Percentiles rank a stretch among this genome's conserved stretches.
Conservation (phyloP, 2,888 invertebrate species). For the Helicoverpa assulta region DNA sequence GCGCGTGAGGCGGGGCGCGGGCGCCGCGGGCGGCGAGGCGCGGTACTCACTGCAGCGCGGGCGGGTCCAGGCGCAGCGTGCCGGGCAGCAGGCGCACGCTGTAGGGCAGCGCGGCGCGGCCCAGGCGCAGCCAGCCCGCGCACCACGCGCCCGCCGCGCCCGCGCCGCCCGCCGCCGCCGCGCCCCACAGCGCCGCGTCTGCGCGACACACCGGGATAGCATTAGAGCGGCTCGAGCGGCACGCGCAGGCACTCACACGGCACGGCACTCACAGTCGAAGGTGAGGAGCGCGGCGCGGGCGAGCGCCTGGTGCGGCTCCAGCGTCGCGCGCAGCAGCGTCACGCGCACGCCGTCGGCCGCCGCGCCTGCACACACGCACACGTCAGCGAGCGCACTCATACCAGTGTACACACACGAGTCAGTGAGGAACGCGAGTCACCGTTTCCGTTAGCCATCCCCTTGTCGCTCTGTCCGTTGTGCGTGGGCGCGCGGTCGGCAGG, state of each 20-base stretch:
- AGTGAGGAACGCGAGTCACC: conserved; percentile 14
- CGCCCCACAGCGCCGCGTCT: conserved; percentile 79
- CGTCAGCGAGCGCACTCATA: background rate
- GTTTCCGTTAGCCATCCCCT: conserved; percentile 61
- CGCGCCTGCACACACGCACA: conserved; percentile 55
- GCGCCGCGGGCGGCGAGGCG: conserved; percentile 72
- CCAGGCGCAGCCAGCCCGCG: conserved; percentile 81
- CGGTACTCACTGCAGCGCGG: conserved; percentile 68
- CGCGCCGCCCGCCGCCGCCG: conserved; percentile 34
- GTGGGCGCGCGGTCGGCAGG: conserved; percentile 36
- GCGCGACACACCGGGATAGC: conserved; percentile 22
- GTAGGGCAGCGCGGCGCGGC: conserved; percentile 79
- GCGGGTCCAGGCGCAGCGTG: conserved; percentile 77
- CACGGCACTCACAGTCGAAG: conserved; percentile 91
- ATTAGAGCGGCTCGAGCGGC: too few species aligned
- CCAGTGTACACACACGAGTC: too few species aligned
- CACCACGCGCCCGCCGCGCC: conserved; percentile 72
- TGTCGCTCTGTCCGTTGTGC: conserved; percentile 41
- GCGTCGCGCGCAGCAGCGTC: conserved; percentile 67
- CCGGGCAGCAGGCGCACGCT: conserved; percentile 81
- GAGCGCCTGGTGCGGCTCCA: conserved; percentile 72
- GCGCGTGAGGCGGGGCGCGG: conserved; percentile 64
- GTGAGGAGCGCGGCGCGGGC: conserved; percentile 89
- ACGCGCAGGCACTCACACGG: too few species aligned
- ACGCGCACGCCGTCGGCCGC: conserved; percentile 68